Base-by-base conservation (phyloP, 2,888 invertebrate genomes). In the Nudaria mundana region DNA sequence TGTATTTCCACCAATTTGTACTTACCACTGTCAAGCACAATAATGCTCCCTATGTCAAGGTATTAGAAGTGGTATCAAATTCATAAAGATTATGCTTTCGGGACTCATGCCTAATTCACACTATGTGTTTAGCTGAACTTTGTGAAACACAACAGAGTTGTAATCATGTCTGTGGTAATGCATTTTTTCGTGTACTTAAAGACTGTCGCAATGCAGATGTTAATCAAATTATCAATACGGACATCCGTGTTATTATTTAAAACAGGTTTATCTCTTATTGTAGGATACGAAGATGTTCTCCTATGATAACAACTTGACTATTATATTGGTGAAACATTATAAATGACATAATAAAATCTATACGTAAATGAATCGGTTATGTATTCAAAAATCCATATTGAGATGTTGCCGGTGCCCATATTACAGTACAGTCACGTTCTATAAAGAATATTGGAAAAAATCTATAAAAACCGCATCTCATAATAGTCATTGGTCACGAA, bases 401-500 rank as follows among this genome's bases (percentile, higher is more conserved):
- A 79, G 68, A 48, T 73, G 76, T 80, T 71, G 70, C 70, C 71
- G 71, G 71, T 62, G 60, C 68, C 63, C 56, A 60, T 74, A 79
- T 71, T 77, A 77, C 64, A 76, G 72, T 76, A 67, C 46, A 76
- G 75, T 82, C 82, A 81, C 76, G 77, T 78, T 70, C 60, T 74
- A 73, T 76, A 76, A 77, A 73, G 68, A 68, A 66, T 66, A 65
- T 60, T 56, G 60, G 67, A 75, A 81, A 72, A 80, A 79, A 76
- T 71, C 68, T 76, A 75, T 82, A 76, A 79, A 76, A 70, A 68
- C 71, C 63, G 70, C 58, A 61, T 52, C 70, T 79, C 71, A 77
- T 86, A 82, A 86, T 84, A 80, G 81, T 74, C 69, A 52, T 63
- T 76, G 78, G 79, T 82, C 86, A 86, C 83, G 86, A 81, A 85